Base-by-base conservation (phyloP, 2,888 invertebrate genomes). In the Pristionchus arcanus region DNA sequence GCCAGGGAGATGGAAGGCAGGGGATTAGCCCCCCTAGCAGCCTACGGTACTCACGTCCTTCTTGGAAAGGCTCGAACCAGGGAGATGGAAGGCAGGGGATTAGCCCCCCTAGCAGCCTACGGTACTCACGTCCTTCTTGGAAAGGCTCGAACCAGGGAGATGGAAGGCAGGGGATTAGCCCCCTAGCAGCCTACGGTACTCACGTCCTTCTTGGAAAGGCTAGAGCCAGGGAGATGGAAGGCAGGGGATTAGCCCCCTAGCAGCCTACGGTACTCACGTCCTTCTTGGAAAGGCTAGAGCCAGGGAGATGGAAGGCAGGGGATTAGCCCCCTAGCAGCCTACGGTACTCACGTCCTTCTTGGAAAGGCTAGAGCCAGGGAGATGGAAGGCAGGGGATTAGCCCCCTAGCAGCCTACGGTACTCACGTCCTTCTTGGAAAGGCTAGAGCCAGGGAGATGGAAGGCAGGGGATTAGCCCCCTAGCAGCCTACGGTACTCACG, bases 61-160 rank as follows among this genome's bases (percentile, higher is more conserved):
- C 74, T 74, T 74, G 16, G 74, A 74, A 19, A 9, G 13, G 42
- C 42, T 13, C 9, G 42, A 9, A 31, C 68, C 31, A 31, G 42
- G 59, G 15, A 68, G n/a, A n/a, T n/a, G n/a, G n/a, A n/a, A n/a
- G 11, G 13, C 31, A n/a, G 31, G 68, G 68, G 28, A 25, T 74
- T 13, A 1, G 4, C n/a, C 31, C 68, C n/a, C 15, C 2, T n/a
- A 28, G 28, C n/a, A 66, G 66, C 11, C 11, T 42, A 42, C 42
- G 42, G 42, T 13, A 68, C 74, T 37, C 37, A 74, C 74, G 21
- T 74, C 34, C 37, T 74, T 74, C 74, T 74, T 74, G 16, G 74
- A 74, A 19, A 9, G 13, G 42, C 42, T 13, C 9, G 42, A 9
- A 31, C 68, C 31, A 31, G 42, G 59, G 15, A 68, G n/a, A n/a